Percentiles rank a stretch among this genome's conserved stretches.
phyloP scores from a whole-genome alignment of 2,113 vertebrate species.

The Myodes glareolus region DNA sequence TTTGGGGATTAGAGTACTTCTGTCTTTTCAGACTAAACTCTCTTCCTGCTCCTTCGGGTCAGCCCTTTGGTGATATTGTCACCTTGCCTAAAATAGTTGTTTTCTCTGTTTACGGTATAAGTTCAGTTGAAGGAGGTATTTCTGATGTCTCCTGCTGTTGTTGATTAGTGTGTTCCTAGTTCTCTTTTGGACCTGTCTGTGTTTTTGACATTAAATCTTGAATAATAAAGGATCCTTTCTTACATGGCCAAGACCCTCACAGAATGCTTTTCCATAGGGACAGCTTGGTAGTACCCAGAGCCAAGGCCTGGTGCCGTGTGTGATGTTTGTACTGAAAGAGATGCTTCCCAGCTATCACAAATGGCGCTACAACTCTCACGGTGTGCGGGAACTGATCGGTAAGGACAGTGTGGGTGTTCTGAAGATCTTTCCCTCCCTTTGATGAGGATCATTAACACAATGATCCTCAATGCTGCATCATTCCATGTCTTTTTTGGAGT shows the following conservation, averaged over 20 bases:
- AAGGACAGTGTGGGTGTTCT: slow-evolving; percentile 25
- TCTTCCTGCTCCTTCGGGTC: neutral
- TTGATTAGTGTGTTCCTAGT: neutral
- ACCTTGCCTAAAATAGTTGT: neutral
- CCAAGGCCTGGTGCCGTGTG: slow-evolving; percentile 95
- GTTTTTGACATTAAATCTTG: slow-evolving; percentile 19
- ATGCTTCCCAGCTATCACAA: slow-evolving; percentile 98
- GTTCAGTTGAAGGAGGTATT: neutral
- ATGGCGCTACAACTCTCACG: slow-evolving; percentile 96
- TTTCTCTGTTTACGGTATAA: neutral
- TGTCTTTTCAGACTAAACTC: neutral
- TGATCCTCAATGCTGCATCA: neutral
- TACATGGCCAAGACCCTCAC: neutral
- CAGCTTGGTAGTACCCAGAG: slow-evolving; percentile 97
- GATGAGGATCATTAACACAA: neutral
- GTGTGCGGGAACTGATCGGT: slow-evolving; percentile 96
- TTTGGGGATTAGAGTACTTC: neutral
- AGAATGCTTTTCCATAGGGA: slow-evolving; percentile 87
- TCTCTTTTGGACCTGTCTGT: neutral
- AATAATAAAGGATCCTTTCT: neutral
- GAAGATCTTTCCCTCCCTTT: neutral
- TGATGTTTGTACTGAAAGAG: slow-evolving; percentile 97
- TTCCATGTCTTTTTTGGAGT: slow-evolving; percentile 48
- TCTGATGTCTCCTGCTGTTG: neutral
- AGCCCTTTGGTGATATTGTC: neutral